Base-by-base conservation (phyloP, 53 echinoderm and acorn worm species). In the Crossaster papposus region DNA sequence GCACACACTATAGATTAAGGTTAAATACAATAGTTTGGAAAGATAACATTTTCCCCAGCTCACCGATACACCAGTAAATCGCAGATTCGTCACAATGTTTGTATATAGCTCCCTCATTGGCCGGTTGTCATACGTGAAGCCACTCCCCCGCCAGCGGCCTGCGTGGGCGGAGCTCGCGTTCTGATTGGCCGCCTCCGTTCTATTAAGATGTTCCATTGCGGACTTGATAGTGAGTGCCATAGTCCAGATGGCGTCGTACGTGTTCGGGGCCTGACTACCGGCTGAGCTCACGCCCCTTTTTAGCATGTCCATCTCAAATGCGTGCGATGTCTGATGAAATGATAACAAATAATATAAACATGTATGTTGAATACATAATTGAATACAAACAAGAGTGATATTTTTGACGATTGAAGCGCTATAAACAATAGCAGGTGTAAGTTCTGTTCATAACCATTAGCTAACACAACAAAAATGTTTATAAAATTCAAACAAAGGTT, bases 211-310 rank as follows among this genome's bases (percentile, higher is more conserved):
- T 14, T 65, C 75, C 91, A 95, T 91, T 63, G 95, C 91, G 17
- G 86, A 72, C 70, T 93, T 95, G 81, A 97, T 88, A 3, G 95
- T 92, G n/a, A 95, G 81, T 14, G 96, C 94, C 36, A 98, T 94
- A 9, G 98, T 96, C 98, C 98, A 98, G 31, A 96, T 91, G 7
- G 98, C 98, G 64, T 98, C 98, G 91, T 96, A 98, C 18, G 98
- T 94, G 76, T 96, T 92, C 13, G 98, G 91, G 53, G 96, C 98
- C 80, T 98, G 90, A 4, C 93, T 92, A 52, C 94, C 94, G 20
- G 86, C 80, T 32, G 93, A 82, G 24, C 88, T 77, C 70, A 95
- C 89, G 34, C 94, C 94, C 29, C 93, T 78, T 20, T 79, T 44
- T 20, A 79, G 52, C 74, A 98, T 80, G 29, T 92, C 86, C 36